phyloP scores from a whole-genome alignment of 2,113 vertebrate species.

The Formicarius rufipectus region DNA sequence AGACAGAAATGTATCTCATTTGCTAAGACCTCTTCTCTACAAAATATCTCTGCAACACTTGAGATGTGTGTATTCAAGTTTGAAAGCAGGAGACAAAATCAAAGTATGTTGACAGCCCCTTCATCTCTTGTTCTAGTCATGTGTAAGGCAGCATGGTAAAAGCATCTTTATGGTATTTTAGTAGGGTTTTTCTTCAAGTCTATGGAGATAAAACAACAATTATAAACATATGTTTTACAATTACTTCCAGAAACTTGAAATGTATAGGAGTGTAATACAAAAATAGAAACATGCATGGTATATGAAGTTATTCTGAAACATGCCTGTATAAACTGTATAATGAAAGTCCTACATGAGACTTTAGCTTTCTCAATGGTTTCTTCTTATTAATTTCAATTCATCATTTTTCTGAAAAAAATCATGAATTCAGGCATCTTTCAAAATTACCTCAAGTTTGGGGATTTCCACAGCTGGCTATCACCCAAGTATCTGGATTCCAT shows the following conservation, averaged over 20 bases:
- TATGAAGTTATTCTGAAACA: neutral
- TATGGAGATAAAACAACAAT: neutral
- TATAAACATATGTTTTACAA: neutral
- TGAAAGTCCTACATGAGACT: neutral
- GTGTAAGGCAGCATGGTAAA: neutral
- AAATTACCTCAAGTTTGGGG: neutral
- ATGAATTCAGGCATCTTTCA: neutral
- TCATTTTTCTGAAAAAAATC: neutral
- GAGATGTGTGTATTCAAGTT: neutral
- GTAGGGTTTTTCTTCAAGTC: neutral
- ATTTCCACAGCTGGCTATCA: neutral
- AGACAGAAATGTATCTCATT: neutral
- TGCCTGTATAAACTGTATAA: neutral
- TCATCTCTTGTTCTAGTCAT: neutral
- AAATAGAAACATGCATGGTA: accelerated
- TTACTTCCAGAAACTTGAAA: neutral
- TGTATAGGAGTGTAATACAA: neutral
- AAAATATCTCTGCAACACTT: neutral
- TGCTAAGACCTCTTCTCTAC: neutral
- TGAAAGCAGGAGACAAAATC: neutral
- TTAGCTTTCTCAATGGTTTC: neutral
- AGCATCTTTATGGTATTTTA: neutral
- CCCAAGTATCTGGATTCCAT: neutral
- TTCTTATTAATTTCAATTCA: neutral
- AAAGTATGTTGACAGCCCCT: neutral